phyloP scores from a whole-genome alignment of 2,888 invertebrate species.

The Agriopis marginaria region DNA sequence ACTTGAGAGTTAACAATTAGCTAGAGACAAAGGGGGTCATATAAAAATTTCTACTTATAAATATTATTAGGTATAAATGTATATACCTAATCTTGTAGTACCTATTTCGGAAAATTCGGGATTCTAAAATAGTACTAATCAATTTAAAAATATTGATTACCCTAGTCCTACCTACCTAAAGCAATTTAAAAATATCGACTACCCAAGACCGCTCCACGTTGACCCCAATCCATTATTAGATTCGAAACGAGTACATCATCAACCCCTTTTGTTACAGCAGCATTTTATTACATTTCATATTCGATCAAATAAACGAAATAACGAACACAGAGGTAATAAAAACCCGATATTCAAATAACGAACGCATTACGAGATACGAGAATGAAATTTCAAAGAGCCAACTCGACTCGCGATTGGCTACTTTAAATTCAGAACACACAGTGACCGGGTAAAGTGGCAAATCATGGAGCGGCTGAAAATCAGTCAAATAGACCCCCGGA shows the following conservation, averaged over 20 bases:
- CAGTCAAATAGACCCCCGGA: constrained; percentile 84
- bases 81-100: no score
- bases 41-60: no score
- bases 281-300: constrained; percentile 38
- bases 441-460: constrained; percentile 86
- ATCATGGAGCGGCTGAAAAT: constrained; percentile 85
- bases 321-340: constrained; percentile 59
- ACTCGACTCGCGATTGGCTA: constrained; percentile 65
- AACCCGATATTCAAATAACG: constrained; percentile 75
- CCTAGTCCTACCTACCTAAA: neutral
- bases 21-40: no score
- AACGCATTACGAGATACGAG: constrained; percentile 73
- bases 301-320: constrained; percentile 46
- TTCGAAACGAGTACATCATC: constrained; percentile 16
- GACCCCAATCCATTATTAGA: constrained; percentile 24
- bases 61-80: no score
- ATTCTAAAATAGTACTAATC: no score
- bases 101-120: no score
- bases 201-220: neutral
- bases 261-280: constrained; percentile 33
- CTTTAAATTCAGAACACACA: constrained; percentile 75
- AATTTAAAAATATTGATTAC: no score
- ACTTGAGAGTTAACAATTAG: no score
- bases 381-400: constrained; percentile 80
- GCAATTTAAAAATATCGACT: neutral